Evolutionary conservation across 2,888 invertebrate genomes (phyloP).

Genomic region (Stenurella melanura): DNA sequence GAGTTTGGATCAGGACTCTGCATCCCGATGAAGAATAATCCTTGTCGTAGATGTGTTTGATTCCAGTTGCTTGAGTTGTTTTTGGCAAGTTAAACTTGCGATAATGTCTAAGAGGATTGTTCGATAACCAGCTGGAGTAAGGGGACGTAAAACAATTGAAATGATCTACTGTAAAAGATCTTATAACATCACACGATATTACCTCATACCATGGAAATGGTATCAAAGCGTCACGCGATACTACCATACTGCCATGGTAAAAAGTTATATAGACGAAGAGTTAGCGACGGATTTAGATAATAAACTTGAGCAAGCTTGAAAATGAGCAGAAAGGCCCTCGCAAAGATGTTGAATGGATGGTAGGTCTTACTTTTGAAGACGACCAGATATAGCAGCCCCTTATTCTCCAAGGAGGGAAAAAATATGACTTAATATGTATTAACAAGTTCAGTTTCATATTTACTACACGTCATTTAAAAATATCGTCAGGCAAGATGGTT

Average conservation of each 20-base stretch:
- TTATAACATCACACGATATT: slow-evolving; percentile 21
- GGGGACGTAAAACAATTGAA: slow-evolving; percentile 37
- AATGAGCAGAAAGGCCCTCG: too few relatives aligned
- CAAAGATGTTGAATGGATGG: too few relatives aligned
- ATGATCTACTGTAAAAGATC: slow-evolving; percentile 5
- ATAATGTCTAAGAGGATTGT: slow-evolving; percentile 27
- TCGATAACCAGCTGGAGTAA: slow-evolving; percentile 33
- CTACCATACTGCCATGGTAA: slow-evolving; percentile 16
- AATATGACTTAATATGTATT: too few relatives aligned
- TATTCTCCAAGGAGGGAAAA: too few relatives aligned
- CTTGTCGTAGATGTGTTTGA: slow-evolving; percentile 17
- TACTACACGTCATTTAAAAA: too few relatives aligned
- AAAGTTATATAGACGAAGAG: too few relatives aligned
- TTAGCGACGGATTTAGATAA: too few relatives aligned
- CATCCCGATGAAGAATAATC: background rate
- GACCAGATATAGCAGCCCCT: too few relatives aligned
- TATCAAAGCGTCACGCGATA: background rate
- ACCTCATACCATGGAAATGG: background rate
- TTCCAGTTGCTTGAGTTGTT: slow-evolving; percentile 26
- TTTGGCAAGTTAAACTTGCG: slow-evolving; percentile 28
- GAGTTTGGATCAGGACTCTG: background rate
- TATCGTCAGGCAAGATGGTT: too few relatives aligned
- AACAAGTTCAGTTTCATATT: too few relatives aligned
- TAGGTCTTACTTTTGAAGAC: too few relatives aligned
- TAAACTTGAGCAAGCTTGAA: too few relatives aligned